These are phyloP conservation scores for Hippoglossus hippoglossus DNA, from an alignment of 2,797 vertebrate species.

Conservation along the genomic window DNA sequence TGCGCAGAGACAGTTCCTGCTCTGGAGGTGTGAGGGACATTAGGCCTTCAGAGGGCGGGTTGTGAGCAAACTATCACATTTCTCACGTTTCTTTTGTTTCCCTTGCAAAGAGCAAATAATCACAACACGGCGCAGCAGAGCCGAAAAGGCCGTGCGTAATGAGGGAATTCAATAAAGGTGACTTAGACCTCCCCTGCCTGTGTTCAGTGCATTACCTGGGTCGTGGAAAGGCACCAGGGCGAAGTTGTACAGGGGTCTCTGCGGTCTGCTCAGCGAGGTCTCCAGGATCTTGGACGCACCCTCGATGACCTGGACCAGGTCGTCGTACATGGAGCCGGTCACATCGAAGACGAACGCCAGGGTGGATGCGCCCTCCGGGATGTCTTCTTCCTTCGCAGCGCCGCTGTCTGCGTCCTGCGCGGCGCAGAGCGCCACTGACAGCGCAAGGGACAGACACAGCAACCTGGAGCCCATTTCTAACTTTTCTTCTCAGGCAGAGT, in stretches of 20 bases:
- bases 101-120: slow-evolving; percentile 1
- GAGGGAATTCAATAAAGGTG: background rate
- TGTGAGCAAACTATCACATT: slow-evolving; percentile 81
- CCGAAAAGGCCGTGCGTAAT: accelerated
- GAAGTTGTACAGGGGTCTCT: slow-evolving; percentile 94
- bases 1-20: slow-evolving; percentile 46
- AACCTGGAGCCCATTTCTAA: slow-evolving; percentile 70
- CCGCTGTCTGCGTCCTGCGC: slow-evolving; percentile 72
- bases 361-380: slow-evolving; percentile 95
- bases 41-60: slow-evolving; percentile 59
- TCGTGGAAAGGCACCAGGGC: slow-evolving; percentile 97
- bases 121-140: background rate
- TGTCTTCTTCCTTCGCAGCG: slow-evolving; percentile 75
- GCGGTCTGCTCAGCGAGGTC: slow-evolving; percentile 93
- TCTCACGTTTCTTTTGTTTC: slow-evolving; percentile 67
- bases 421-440: slow-evolving; percentile 73
- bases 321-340: slow-evolving; percentile 99
- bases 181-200: background rate
- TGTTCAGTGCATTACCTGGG: slow-evolving; percentile 86
- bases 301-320: slow-evolving; percentile 97
- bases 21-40: slow-evolving; percentile 76
- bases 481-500: slow-evolving; percentile 19
- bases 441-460: slow-evolving; percentile 59
- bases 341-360: slow-evolving; percentile 98
- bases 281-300: slow-evolving; percentile 98